These are phyloP conservation scores for Pantala flavescens DNA, from an alignment of 1,140 invertebrate species.

Conservation along the genomic window DNA sequence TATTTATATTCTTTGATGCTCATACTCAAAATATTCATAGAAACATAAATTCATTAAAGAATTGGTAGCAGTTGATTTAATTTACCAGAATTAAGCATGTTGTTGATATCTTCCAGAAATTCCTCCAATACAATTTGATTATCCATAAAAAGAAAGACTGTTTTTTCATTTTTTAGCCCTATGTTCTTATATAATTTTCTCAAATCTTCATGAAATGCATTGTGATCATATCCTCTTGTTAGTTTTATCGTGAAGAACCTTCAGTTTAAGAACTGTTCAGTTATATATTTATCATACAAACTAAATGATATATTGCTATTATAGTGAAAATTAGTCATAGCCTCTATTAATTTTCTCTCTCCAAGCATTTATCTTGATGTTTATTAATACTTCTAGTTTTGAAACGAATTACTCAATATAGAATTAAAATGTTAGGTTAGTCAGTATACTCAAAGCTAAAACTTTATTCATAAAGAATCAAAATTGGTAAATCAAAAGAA, in stretches of 20 bases:
- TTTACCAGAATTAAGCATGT: conserved; percentile 73
- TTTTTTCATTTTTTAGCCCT: conserved; percentile 62
- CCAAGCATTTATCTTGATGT: no score
- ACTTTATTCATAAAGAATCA: no score
- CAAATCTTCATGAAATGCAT: conserved; percentile 66
- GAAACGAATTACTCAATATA: no score
- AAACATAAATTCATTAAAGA: no score
- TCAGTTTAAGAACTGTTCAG: conserved; percentile 25
- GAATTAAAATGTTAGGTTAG: no score
- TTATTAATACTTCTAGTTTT: no score
- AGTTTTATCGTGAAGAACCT: conserved; percentile 80
- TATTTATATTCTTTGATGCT: background rate
- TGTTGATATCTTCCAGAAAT: conserved; percentile 87
- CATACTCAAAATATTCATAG: no score
- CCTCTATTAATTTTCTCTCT: no score
- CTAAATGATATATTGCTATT: background rate
- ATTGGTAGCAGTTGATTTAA: background rate
- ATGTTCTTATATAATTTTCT: conserved; percentile 57
- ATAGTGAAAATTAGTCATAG: no score
- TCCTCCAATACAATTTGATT: conserved; percentile 85
- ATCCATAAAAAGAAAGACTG: conserved; percentile 78
- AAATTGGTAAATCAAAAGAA: no score
- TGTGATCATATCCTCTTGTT: conserved; percentile 67
- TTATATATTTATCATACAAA: background rate
- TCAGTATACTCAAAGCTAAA: no score